Base-by-base conservation (phyloP, 2,113 vertebrate genomes). In the Oncorhynchus masou region DNA sequence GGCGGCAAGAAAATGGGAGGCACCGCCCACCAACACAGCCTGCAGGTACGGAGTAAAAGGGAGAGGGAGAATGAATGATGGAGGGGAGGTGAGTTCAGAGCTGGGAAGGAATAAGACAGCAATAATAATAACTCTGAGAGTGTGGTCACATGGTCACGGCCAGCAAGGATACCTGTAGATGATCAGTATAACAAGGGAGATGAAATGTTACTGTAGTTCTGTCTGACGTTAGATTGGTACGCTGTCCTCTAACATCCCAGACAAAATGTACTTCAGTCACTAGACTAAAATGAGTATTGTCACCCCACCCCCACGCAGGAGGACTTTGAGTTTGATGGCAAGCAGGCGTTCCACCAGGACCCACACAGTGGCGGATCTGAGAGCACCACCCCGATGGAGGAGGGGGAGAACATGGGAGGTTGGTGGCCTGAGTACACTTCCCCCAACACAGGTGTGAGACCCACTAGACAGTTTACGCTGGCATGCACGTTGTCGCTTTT, bases 381-480 rank as follows among this genome's bases (percentile, higher is more conserved):
- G 81, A 93, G 90, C 86, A 88, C 91, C 1, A 88, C 92, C 80
- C 92, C 92, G 54, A 87, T 92, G 85, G 95, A 96, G 83, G 96
- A 96, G 84, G 95, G 96, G 81, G 96, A 97, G 91, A 97, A 96
- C 82, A 96, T 97, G 96, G 96, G 96, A 96, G 96, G 95, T 96
- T 97, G 95, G 96, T 97, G 96, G 96, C 95, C 96, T 88, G 95
- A 97, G 93, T 96, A 93, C 95, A 92, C 92, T 95, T 90, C 95
- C 85, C 91, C 95, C 79, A 91, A 92, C 85, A 86, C 96, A 97
- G 96, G 96, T 97, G 95, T 95, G 95, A 93, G 86, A 94, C 88
- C 91, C 71, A 81, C 93, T 92, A 89, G 94, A 89, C 94, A 91
- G 94, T 94, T 94, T 82, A 88, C 90, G 74, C 89, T 86, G 90